These are phyloP conservation scores for Macropus fuliginosus DNA, from an alignment of 2,797 vertebrate species.

Conservation along the genomic window DNA sequence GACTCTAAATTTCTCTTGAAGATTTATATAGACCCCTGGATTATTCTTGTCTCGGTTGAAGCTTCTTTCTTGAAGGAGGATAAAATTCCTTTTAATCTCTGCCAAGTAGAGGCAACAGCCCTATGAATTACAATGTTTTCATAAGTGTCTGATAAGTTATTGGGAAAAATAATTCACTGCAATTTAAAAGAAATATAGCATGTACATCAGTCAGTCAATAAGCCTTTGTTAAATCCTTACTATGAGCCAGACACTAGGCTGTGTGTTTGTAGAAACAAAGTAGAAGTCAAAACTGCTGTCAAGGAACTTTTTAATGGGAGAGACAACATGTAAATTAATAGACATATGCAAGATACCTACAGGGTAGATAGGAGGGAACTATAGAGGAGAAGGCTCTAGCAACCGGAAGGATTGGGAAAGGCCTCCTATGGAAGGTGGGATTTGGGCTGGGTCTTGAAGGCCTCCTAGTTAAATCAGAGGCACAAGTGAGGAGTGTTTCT, in stretches of 20 bases:
- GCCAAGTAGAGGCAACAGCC: conserved; percentile 31
- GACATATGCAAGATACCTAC: neutral
- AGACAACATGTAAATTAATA: neutral
- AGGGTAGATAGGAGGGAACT: neutral
- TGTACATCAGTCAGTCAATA: neutral
- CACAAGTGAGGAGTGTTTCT: neutral
- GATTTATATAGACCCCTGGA: neutral
- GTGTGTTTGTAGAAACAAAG: neutral
- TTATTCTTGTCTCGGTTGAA: conserved; percentile 30
- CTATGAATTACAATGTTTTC: conserved; percentile 43
- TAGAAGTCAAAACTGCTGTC: neutral
- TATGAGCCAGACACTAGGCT: neutral
- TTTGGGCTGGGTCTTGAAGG: neutral
- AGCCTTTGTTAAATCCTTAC: neutral
- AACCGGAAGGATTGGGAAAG: neutral
- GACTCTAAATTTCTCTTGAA: conserved; percentile 28
- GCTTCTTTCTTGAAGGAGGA: conserved; percentile 23
- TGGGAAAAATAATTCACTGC: neutral
- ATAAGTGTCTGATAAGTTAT: conserved; percentile 14
- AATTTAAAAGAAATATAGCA: neutral
- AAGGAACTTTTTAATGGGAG: neutral
- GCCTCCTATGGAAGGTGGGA: neutral
- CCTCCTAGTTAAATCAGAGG: neutral
- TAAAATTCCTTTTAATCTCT: conserved; percentile 37
- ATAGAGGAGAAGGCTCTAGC: neutral